Evolutionary conservation across 2,797 vertebrate genomes (phyloP).

Genomic region (Vultur gryphus): DNA sequence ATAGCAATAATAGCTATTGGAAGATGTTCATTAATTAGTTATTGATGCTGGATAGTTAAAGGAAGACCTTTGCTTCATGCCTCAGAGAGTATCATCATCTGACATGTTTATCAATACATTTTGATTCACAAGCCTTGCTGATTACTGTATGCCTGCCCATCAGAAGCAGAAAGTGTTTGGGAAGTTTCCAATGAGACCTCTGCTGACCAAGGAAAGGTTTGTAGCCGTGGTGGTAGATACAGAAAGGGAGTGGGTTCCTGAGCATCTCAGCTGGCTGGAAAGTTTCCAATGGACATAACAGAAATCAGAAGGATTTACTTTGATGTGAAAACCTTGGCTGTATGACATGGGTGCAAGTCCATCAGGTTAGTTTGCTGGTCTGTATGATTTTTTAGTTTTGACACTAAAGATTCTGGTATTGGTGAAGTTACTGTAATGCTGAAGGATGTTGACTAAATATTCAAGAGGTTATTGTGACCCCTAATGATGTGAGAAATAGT

Average conservation of each 20-base stretch:
- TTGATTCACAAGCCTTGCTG: neutral
- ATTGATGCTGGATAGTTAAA: neutral
- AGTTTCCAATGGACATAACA: accelerated
- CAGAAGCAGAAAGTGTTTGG: neutral
- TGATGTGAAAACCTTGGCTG: neutral
- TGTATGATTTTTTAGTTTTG: neutral
- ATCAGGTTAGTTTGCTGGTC: neutral
- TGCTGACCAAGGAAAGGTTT: neutral
- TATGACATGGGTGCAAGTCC: too few relatives aligned
- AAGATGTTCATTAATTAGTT: neutral
- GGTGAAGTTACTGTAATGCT: neutral
- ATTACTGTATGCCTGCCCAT: neutral
- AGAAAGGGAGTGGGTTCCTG: neutral
- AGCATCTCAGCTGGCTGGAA: neutral
- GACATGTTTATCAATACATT: neutral
- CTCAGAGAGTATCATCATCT: neutral
- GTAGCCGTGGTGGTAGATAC: accelerated
- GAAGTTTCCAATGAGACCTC: neutral
- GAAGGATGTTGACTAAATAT: neutral
- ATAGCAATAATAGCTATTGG: neutral
- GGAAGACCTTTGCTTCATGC: neutral
- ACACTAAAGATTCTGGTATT: neutral
- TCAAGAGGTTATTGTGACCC: neutral
- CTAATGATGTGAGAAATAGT: neutral
- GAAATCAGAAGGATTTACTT: neutral